A percentile compares a stretch with the other conserved stretches of the same genome.
phyloP scores from a whole-genome alignment of 1,140 invertebrate genomes.

The Tetragonula clypearis region DNA sequence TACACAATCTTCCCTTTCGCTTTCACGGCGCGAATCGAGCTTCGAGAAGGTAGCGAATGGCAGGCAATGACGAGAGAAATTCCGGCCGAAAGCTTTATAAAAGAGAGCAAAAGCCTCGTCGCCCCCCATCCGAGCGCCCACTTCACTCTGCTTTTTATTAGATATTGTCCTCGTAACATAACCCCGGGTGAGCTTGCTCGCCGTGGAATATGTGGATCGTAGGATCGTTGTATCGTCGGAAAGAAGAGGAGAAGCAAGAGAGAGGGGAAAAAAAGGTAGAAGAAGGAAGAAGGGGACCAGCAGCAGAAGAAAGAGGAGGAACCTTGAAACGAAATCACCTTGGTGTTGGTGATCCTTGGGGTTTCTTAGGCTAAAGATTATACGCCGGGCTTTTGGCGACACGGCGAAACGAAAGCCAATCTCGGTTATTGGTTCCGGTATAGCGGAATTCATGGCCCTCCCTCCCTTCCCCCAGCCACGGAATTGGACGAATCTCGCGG shows the following conservation, averaged over 20 bases:
- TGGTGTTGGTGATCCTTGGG: slow-evolving; percentile 24
- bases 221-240: slow-evolving; percentile 58
- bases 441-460: slow-evolving; percentile 49
- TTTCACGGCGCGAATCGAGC: background rate
- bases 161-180: slow-evolving; percentile 72
- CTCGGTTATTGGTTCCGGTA: slow-evolving; percentile 70
- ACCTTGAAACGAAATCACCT: slow-evolving; percentile 53
- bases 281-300: slow-evolving; percentile 4
- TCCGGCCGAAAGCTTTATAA: slow-evolving; percentile 61
- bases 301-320: background rate
- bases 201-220: slow-evolving; percentile 58
- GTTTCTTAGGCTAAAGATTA: slow-evolving; percentile 51
- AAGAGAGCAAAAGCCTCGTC: slow-evolving; percentile 43
- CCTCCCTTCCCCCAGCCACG: slow-evolving; percentile 39
- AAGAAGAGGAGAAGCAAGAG: background rate
- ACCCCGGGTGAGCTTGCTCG: slow-evolving; percentile 45
- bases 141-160: slow-evolving; percentile 70
- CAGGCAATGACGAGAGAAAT: slow-evolving; percentile 49
- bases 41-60: no score
- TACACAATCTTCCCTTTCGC: slow-evolving; percentile 41
- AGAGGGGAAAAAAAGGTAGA: background rate
- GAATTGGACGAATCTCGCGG: slow-evolving; percentile 56
- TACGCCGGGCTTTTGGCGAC: slow-evolving; percentile 24
- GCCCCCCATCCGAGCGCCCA: slow-evolving; percentile 46
- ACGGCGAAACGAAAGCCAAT: slow-evolving; percentile 70